Evolutionary conservation across 1,140 invertebrate species (phyloP).

Genomic region (Elysia chlorotica): DNA sequence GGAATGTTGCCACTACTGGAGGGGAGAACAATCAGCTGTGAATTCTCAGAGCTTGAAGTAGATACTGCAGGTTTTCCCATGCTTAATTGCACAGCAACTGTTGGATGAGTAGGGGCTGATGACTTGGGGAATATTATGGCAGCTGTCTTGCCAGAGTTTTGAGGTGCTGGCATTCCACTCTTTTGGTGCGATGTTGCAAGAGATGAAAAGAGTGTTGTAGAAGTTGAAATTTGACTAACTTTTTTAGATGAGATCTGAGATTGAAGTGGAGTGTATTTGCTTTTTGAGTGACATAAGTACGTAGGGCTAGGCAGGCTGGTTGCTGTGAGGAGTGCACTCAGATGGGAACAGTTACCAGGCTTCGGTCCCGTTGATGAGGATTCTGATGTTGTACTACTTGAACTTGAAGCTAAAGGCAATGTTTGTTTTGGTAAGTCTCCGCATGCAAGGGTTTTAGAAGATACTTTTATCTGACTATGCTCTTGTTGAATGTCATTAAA

Average conservation of each 20-base stretch:
- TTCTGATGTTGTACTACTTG: not conserved
- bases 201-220: not conserved
- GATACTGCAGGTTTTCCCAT: not conserved
- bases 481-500: no score
- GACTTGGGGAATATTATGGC: not conserved
- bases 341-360: not conserved
- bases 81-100: not conserved
- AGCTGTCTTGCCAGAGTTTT: not conserved
- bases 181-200: not conserved
- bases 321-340: not conserved
- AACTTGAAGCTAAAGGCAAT: no score
- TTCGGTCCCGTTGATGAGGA: not conserved
- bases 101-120: not conserved
- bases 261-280: not conserved
- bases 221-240: not conserved
- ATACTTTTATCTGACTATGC: no score
- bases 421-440: no score
- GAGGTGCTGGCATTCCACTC: not conserved
- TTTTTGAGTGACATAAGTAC: not conserved
- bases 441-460: no score
- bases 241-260: not conserved
- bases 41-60: not conserved
- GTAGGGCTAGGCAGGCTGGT: not conserved
- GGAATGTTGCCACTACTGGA: conserved; percentile 6
- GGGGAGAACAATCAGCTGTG: conserved; percentile 12